Base-by-base conservation (phyloP, 2,113 vertebrate genomes). In the Pluvialis apricaria region DNA sequence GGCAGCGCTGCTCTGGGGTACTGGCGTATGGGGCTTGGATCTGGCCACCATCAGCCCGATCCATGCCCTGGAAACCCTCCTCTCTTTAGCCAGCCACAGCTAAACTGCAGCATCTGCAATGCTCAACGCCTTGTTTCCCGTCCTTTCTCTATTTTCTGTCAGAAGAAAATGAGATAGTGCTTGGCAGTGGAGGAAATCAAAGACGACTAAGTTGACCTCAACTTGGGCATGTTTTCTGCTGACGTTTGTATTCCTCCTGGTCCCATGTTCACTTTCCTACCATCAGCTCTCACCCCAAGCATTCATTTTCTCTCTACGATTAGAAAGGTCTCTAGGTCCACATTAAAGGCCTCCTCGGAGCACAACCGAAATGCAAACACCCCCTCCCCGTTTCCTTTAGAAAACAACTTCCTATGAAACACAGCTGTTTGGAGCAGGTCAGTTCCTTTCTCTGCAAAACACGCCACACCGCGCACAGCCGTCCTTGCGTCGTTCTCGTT, bases 401-500 rank as follows among this genome's bases (percentile, higher is more conserved):
- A 55, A 75, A 94, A 78, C 68, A 91, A 28, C 69, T 82, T 94
- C 86, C 81, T 58, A 54, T 16, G 73, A 49, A 87, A n/a, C 0
- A 0, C 61, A 92, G 95, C 77, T 81, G 87, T 85, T 92, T 24
- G 84, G 49, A 90, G 77, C 57, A 69, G 70, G 34, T 61, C 82
- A 47, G 55, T 20, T 36, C 51, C 38, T 64, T 68, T 78, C 55
- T 32, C 80, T 68, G 55, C 60, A 91, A 81, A 86, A 82, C 52
- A 58, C 2, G 0, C 11, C 64, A 13, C 69, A 49, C 14, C 0
- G 5, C 44, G 45, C 87, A 86, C 61, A 76, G 38, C 49, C 2
- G 0, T 10, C 70, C 70, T 64, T 5, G 2, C 36, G 79, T 40
- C 22, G 0, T 51, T 69, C 71, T 73, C 42, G 2, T 52, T 80